phyloP scores from a whole-genome alignment of 1,140 invertebrate genomes.

The Drosophila pseudoobscura region DNA sequence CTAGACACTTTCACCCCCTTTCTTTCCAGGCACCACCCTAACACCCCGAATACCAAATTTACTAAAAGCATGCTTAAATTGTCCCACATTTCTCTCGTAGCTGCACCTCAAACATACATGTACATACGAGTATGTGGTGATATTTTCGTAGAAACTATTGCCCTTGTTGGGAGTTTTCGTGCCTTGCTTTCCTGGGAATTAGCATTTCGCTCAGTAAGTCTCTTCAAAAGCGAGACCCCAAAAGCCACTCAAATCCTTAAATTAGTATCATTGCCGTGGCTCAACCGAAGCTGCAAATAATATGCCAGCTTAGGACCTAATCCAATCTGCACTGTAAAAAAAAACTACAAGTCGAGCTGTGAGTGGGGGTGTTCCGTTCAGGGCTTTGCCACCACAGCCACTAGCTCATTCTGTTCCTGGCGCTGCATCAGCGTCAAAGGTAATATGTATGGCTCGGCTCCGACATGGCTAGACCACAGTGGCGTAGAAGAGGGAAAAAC shows the following conservation, averaged over 20 bases:
- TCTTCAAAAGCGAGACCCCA: background rate
- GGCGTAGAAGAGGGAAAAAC: constrained; percentile 2
- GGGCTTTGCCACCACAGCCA: constrained; percentile 2
- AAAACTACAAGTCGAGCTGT: too few species aligned
- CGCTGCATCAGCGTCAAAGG: constrained; percentile 12
- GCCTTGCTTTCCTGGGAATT: background rate
- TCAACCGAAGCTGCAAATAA: constrained; percentile 10
- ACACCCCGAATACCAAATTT: background rate
- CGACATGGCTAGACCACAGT: constrained; percentile 7
- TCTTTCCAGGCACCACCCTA: background rate
- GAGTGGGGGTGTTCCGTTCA: background rate
- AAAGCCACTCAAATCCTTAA: background rate
- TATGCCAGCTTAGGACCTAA: constrained; percentile 15
- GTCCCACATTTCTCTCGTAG: background rate
- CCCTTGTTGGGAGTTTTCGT: background rate
- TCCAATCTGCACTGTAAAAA: background rate
- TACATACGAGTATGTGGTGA: constrained; percentile 12
- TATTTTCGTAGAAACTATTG: constrained; percentile 19
- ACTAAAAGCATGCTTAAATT: constrained; percentile 9
- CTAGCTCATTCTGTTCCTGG: constrained; percentile 17
- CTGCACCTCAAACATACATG: constrained; percentile 9
- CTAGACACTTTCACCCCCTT: background rate
- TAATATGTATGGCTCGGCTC: background rate
- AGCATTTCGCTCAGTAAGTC: constrained; percentile 5
- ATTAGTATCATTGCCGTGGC: background rate